phyloP scores from a whole-genome alignment of 1,140 invertebrate genomes.

The Andrena cerasifolii region DNA sequence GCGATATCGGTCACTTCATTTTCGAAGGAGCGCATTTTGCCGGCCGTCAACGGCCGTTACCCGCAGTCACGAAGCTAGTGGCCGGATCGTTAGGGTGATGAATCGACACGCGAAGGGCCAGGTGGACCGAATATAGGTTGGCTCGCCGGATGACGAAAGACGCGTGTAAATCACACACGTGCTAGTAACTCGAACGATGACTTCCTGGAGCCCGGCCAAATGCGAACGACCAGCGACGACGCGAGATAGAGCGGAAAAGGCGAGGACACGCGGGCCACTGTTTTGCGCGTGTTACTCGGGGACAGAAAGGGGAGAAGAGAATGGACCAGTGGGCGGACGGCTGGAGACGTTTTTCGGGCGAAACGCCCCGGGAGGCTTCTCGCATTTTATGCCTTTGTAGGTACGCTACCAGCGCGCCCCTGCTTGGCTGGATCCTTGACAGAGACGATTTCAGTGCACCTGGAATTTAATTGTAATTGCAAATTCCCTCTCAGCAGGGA shows the following conservation, averaged over 20 bases:
- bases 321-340: not conserved
- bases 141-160: conserved; percentile 30
- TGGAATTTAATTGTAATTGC: conserved; percentile 4
- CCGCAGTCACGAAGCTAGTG: conserved; percentile 6
- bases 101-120: conserved; percentile 27
- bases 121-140: conserved; percentile 21
- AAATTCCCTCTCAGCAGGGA: not conserved
- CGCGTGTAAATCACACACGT: conserved; percentile 42
- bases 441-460: not conserved
- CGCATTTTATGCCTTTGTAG: not conserved
- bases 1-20: not conserved
- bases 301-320: not conserved
- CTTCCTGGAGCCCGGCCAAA: conserved; percentile 12
- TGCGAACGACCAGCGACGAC: not conserved
- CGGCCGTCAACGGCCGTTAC: conserved; percentile 7
- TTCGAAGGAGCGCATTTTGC: conserved; percentile 15
- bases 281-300: not conserved
- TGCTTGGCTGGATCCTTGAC: not conserved
- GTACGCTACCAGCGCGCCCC: not conserved
- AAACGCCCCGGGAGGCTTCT: not conserved
- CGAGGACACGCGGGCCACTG: not conserved
- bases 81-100: conserved; percentile 33
- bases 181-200: conserved; percentile 27
- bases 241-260: not conserved
- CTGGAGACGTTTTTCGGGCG: not conserved